Evolutionary conservation across 2,797 vertebrate genomes (phyloP).

Genomic region (Argentina silus): DNA sequence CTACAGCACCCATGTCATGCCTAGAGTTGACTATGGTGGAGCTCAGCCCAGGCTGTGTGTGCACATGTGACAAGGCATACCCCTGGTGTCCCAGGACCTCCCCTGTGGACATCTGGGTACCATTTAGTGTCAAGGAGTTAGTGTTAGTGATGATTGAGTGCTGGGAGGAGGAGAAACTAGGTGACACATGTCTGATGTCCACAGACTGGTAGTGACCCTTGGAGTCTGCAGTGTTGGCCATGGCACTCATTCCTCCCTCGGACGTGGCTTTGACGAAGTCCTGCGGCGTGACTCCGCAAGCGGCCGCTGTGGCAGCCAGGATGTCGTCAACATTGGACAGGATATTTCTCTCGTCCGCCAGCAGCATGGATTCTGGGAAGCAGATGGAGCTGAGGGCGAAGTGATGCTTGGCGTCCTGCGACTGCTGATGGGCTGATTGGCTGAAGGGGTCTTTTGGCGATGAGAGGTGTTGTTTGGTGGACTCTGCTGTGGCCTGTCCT

Average conservation of each 20-base stretch:
- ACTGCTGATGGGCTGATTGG: conserved; percentile 73
- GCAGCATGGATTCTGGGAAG: conserved; percentile 94
- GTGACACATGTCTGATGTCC: conserved; percentile 84
- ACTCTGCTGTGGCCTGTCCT: conserved; percentile 80
- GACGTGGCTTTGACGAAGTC: conserved; percentile 93
- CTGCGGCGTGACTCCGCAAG: conserved; percentile 92
- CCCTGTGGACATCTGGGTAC: conserved; percentile 81
- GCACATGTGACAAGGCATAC: conserved; percentile 62
- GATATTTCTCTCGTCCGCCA: conserved; percentile 94
- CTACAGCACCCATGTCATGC: conserved; percentile 73
- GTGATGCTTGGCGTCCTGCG: conserved; percentile 90
- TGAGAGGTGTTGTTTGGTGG: conserved; percentile 86
- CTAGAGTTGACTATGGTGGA: conserved; percentile 64
- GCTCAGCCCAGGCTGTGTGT: conserved; percentile 17
- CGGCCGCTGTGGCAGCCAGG: conserved; percentile 93
- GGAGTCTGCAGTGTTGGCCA: conserved; percentile 80
- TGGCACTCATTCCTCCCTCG: conserved; percentile 78
- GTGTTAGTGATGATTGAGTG: conserved; percentile 81
- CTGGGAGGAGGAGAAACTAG: conserved; percentile 83
- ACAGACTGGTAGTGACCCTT: conserved; percentile 88
- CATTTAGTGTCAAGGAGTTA: conserved; percentile 84
- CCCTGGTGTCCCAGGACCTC: conserved; percentile 49
- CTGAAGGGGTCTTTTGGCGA: conserved; percentile 85
- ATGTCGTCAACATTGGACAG: conserved; percentile 98
- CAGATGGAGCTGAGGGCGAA: conserved; percentile 95